Percentiles rank a stretch among this genome's conserved stretches.
Evolutionary conservation across 2,888 invertebrate genomes (phyloP).

Genomic region (Sepioteuthis lessoniana): DNA sequence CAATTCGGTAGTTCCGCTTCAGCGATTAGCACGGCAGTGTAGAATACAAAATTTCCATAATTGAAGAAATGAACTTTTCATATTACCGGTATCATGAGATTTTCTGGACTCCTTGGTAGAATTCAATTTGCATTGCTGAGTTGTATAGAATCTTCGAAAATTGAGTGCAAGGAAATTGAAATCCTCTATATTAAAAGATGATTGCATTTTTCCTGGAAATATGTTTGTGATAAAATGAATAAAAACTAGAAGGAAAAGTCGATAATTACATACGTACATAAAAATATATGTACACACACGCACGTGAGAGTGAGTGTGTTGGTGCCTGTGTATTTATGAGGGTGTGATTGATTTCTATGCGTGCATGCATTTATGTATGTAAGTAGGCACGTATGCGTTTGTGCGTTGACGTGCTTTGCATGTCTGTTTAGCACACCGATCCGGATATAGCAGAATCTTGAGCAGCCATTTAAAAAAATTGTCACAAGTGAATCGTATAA

Average conservation of each 20-base stretch:
- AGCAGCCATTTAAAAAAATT: too few species aligned
- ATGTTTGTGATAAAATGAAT: background rate
- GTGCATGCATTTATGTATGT: too few species aligned
- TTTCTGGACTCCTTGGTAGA: background rate
- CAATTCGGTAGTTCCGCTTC: background rate
- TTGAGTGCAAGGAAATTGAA: slow-evolving; percentile 7
- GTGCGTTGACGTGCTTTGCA: too few species aligned
- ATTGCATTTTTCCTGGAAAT: background rate
- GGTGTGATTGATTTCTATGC: too few species aligned
- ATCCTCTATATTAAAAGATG: background rate
- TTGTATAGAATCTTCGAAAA: background rate
- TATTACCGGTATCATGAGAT: background rate
- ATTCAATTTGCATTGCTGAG: background rate
- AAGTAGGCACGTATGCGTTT: too few species aligned
- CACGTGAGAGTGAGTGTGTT: too few species aligned
- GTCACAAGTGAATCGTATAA: too few species aligned
- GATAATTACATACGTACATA: too few species aligned
- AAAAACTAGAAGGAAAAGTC: background rate
- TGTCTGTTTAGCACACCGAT: too few species aligned
- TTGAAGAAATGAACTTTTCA: slow-evolving; percentile 10
- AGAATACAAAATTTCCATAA: background rate
- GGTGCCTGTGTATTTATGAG: too few species aligned
- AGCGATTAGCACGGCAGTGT: background rate
- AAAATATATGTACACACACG: too few species aligned
- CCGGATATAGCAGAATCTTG: too few species aligned